A percentile compares a stretch with the other conserved stretches of the same genome.
phyloP scores from a whole-genome alignment of 2,113 vertebrate genomes.

The Tachysurus fulvidraco region DNA sequence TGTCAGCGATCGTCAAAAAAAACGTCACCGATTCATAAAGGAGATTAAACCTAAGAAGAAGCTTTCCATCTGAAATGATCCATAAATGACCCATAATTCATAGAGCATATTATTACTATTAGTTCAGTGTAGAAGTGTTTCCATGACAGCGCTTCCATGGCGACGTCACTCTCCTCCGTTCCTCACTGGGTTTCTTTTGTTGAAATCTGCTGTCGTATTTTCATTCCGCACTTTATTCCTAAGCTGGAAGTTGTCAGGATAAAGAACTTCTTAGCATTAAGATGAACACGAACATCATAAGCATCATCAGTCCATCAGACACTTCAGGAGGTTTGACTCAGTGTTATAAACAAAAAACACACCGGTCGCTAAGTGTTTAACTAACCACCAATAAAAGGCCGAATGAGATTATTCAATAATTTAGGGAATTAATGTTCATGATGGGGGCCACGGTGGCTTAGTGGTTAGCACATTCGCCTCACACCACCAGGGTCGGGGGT shows the following conservation, averaged over 20 bases:
- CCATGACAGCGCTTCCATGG: not conserved
- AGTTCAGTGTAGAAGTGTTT: not conserved
- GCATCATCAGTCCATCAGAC: not conserved
- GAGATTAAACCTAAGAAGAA: not conserved
- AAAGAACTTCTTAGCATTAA: not conserved
- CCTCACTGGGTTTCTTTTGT: no score
- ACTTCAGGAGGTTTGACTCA: not conserved
- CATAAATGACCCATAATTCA: not conserved
- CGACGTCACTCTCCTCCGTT: not conserved
- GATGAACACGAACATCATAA: not conserved
- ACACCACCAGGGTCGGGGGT: no score
- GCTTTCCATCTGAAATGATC: not conserved
- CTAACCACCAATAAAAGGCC: no score
- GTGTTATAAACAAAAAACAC: not conserved
- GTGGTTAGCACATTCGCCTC: no score
- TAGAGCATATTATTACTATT: not conserved
- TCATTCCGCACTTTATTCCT: not conserved
- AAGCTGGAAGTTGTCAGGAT: conserved; percentile 15
- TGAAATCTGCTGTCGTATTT: no score
- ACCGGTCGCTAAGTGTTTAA: not conserved
- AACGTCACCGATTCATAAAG: not conserved
- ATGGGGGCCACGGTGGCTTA: no score
- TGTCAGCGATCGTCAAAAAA: not conserved
- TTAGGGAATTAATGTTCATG: no score
- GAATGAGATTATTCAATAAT: no score